Conservation (phyloP, 2,113 vertebrate genomes). For the Vimba vimba region DNA sequence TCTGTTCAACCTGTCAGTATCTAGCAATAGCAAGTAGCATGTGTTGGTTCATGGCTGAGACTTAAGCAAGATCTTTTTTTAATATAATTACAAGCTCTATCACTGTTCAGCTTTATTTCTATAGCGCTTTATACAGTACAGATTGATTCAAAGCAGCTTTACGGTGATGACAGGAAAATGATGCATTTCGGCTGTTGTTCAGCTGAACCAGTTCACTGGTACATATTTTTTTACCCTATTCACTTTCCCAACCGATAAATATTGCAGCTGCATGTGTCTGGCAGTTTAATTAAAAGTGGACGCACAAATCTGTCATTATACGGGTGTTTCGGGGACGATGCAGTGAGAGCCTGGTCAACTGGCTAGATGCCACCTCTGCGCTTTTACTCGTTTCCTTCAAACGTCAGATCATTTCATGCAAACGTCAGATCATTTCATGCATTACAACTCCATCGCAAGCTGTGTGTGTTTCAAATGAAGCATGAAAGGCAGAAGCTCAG, state of each 20-base stretch:
- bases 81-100: too few relatives aligned
- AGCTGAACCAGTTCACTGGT: neutral
- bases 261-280: neutral
- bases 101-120: too few relatives aligned
- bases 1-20: neutral
- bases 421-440: neutral
- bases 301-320: constrained; percentile 17
- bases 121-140: too few relatives aligned
- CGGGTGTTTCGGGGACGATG: constrained; percentile 1
- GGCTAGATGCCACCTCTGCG: neutral
- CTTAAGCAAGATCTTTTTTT: too few relatives aligned
- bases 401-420: neutral
- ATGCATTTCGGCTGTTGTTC: too few relatives aligned
- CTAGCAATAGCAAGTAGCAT: neutral
- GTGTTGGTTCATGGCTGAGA: neutral
- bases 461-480: neutral
- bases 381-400: neutral
- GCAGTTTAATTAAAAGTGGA: constrained; percentile 4
- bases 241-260: neutral
- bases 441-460: neutral
- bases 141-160: too few relatives aligned
- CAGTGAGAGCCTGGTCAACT: neutral
- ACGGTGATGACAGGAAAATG: too few relatives aligned
- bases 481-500: neutral
- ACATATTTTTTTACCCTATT: neutral